phyloP scores from a whole-genome alignment of 2,797 vertebrate genomes.

The Euphonia xanthogaster region DNA sequence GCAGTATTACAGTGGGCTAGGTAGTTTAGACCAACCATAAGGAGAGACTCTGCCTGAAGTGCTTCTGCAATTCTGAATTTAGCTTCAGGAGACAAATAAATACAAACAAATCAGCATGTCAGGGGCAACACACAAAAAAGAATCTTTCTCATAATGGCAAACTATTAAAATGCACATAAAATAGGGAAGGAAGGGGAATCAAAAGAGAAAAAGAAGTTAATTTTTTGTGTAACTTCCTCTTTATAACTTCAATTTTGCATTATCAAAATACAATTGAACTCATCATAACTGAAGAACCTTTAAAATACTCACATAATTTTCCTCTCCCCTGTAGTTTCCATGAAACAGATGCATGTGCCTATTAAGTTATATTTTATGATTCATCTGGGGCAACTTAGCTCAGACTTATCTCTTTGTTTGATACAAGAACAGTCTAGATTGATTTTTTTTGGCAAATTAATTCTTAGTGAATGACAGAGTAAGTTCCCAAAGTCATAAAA shows the following conservation, averaged over 20 bases:
- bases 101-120: neutral
- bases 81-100: slow-evolving; percentile 1
- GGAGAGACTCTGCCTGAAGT: neutral
- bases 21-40: neutral
- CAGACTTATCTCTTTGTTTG: neutral
- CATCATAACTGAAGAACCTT: neutral
- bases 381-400: neutral
- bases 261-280: neutral
- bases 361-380: slow-evolving; percentile 13
- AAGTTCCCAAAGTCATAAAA: neutral
- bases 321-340: neutral
- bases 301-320: neutral
- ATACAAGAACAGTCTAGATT: neutral
- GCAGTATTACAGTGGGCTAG: neutral
- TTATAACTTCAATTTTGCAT: neutral
- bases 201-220: neutral
- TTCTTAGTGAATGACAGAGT: neutral
- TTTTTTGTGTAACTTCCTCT: neutral
- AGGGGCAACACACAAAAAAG: neutral
- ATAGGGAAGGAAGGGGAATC: neutral
- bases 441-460: neutral
- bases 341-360: slow-evolving; percentile 13
- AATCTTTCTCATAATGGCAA: neutral
- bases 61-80: neutral
- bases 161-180: neutral